Base-by-base conservation (phyloP, 2,888 invertebrate species). In the Campaea margaritaria region DNA sequence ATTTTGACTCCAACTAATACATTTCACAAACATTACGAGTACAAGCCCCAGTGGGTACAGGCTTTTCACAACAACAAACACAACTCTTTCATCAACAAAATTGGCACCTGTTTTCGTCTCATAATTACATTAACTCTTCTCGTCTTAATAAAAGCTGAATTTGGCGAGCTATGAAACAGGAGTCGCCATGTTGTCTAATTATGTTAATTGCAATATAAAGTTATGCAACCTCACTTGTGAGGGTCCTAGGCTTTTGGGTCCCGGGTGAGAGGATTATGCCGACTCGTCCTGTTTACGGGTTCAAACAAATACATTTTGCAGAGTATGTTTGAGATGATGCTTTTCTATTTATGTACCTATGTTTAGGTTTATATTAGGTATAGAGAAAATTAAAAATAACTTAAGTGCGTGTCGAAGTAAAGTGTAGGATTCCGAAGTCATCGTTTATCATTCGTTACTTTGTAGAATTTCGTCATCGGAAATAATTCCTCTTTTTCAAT, bases 181-280 rank as follows among this genome's bases (percentile, higher is more conserved):
- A 74, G 71, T 55, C 55, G 55, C 81, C 73, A 72, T 78, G 72
- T 77, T 76, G 77, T 82, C 79, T 89, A 91, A 91, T 91, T 91
- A 91, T 89, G 90, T 86, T 91, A 90, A 91, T 89, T 83, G 81
- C 78, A 75, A 81, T 87, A 90, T 91, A 89, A 91, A 90, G 87
- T 91, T 87, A 85, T 88, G 86, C 85, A 75, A 82, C 84, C 86
- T 72, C 83, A 82, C 83, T 87, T 85, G 79, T 78, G 72, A 83
- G 86, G 85, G 87, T 78, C 21, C 45, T 38, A 54, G 44, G 43
- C 51, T 28, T 60, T 44, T 42, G 50, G 45, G 41, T 38, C 16
- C 21, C 44, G n/a, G 36, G 4, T n/a, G 2, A 12, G 36, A 36
- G 12, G 4, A 12, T 36, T 36, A 3, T 5, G 36, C 36, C 10